Evolutionary conservation across 2,797 vertebrate species (phyloP).

Genomic region (Mastacembelus armatus): DNA sequence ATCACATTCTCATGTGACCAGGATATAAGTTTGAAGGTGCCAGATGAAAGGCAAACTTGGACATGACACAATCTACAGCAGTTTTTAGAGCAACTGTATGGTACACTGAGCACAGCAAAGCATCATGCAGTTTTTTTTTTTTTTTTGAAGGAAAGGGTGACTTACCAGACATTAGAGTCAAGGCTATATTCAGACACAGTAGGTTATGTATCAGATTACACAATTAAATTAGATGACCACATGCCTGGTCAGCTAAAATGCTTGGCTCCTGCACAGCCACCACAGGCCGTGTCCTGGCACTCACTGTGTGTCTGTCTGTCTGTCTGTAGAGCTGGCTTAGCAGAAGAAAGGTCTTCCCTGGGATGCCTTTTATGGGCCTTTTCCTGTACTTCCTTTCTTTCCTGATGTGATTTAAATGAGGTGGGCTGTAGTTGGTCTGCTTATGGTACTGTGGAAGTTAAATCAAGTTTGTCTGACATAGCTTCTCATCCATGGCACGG

Average conservation of each 20-base stretch:
- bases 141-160: background rate
- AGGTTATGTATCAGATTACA: constrained; percentile 26
- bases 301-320: background rate
- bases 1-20: no score
- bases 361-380: background rate
- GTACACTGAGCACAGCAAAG: background rate
- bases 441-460: background rate
- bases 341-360: background rate
- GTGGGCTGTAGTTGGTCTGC: background rate
- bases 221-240: constrained; percentile 23
- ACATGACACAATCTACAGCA: background rate
- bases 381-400: background rate
- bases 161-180: background rate
- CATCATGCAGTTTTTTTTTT: background rate
- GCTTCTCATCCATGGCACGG: no score
- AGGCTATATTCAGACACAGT: constrained; percentile 15
- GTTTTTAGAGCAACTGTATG: background rate
- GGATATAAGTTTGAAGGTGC: no score
- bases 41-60: background rate
- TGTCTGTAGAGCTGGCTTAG: constrained; percentile 17
- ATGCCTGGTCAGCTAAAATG: constrained; percentile 29
- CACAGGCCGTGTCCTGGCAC: constrained; percentile 23
- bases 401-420: background rate
- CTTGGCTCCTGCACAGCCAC: constrained; percentile 16
- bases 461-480: no score